Percentiles rank a stretch among this genome's conserved stretches.
Evolutionary conservation across 2,888 invertebrate species (phyloP).

Genomic region (Trissoscelio sp.): DNA sequence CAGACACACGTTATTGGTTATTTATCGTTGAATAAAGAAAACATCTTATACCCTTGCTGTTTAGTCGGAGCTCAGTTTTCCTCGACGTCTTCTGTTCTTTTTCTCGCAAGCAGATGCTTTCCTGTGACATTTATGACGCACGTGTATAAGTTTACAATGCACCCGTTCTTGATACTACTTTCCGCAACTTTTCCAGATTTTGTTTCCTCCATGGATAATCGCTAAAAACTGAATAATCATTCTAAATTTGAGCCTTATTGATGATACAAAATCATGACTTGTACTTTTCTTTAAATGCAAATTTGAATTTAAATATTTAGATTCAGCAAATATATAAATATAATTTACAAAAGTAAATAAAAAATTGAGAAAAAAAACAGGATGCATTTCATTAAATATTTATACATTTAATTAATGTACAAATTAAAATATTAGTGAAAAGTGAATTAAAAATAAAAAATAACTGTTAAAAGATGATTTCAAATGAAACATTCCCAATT

Average conservation of each 20-base stretch:
- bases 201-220: conserved; percentile 6
- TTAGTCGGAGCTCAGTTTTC: conserved; percentile 17
- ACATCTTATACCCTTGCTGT: conserved; percentile 3
- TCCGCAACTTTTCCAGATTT: conserved; percentile 39
- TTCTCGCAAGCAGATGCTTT: conserved; percentile 44
- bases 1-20: not conserved
- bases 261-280: no score
- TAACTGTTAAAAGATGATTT: no score
- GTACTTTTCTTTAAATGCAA: no score
- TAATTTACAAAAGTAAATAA: no score
- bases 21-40: conserved; percentile 18
- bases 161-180: not conserved
- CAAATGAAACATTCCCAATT: no score
- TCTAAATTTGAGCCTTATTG: not conserved
- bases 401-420: no score
- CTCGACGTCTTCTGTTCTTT: conserved; percentile 9
- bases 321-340: no score
- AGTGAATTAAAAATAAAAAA: no score
- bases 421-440: no score
- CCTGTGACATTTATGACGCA: conserved; percentile 48
- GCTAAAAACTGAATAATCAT: conserved; percentile 2
- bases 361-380: no score
- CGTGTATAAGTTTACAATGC: conserved; percentile 44
- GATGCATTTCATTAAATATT: no score
- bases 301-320: no score